Conservation (phyloP, 2,888 invertebrate genomes). For the Drosophila kambysellisi region DNA sequence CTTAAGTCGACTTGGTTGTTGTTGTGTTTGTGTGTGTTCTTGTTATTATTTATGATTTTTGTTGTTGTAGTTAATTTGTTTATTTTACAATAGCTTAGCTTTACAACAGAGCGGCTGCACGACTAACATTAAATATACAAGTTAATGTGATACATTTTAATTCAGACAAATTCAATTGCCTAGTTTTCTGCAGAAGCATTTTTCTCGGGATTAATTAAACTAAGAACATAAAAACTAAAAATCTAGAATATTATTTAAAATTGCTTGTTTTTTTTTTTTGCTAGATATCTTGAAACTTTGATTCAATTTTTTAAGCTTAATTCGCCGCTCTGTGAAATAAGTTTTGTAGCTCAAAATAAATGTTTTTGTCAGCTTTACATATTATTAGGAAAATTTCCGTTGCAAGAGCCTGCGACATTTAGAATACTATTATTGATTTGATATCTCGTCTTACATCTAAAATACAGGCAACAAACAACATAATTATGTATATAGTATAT, state of each 20-base stretch:
- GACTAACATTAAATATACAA: background rate
- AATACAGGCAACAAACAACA: constrained; percentile 74
- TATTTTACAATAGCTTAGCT: constrained; percentile 64
- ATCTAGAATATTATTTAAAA: constrained; percentile 3
- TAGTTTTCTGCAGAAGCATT: background rate
- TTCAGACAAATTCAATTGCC: background rate
- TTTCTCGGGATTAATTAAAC: background rate
- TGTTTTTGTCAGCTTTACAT: constrained; percentile 27
- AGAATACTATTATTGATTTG: constrained; percentile 59
- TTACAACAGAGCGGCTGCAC: constrained; percentile 34
- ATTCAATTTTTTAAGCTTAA: background rate
- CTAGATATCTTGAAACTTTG: background rate
- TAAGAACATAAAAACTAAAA: background rate
- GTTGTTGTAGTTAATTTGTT: constrained; percentile 46
- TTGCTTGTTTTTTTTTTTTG: background rate
- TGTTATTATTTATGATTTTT: constrained; percentile 37
- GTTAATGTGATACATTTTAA: background rate
- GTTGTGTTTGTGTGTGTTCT: constrained; percentile 20
- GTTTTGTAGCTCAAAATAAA: constrained; percentile 17
- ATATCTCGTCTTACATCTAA: constrained; percentile 49
- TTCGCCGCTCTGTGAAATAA: constrained; percentile 13
- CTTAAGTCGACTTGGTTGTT: constrained; percentile 56
- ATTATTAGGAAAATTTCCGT: constrained; percentile 55
- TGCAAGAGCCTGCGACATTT: constrained; percentile 52
- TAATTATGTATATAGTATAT: constrained; percentile 51